phyloP scores from a whole-genome alignment of 2,888 invertebrate genomes.

The Trichogramma evanescens region DNA sequence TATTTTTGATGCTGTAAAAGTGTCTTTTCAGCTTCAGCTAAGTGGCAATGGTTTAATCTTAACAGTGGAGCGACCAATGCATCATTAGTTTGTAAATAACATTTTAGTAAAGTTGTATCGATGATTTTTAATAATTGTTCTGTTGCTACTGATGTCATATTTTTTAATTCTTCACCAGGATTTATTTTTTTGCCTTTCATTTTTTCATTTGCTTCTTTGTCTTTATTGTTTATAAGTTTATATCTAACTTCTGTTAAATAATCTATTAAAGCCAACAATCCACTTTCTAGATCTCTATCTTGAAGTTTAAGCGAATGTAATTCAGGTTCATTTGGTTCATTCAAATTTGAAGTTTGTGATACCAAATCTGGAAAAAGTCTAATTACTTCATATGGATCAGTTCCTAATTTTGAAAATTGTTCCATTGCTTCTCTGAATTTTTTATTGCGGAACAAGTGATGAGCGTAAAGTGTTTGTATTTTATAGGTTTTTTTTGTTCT shows the following conservation, averaged over 20 bases:
- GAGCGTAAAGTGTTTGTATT: slow-evolving; percentile 85
- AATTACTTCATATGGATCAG: slow-evolving; percentile 93
- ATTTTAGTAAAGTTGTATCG: slow-evolving; percentile 93
- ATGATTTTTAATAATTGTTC: slow-evolving; percentile 80
- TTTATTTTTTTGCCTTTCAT: slow-evolving; percentile 29
- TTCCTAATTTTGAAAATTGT: slow-evolving; percentile 80
- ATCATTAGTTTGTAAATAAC: slow-evolving; percentile 96
- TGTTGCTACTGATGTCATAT: slow-evolving; percentile 48
- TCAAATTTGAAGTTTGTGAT: slow-evolving; percentile 51
- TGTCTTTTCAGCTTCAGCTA: slow-evolving; percentile 88
- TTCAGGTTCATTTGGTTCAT: slow-evolving; percentile 42
- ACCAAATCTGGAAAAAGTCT: slow-evolving; percentile 86
- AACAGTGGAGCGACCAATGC: slow-evolving; percentile 86
- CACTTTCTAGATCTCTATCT: slow-evolving; percentile 80
- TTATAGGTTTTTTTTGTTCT: slow-evolving; percentile 75
- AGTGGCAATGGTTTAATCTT: slow-evolving; percentile 83
- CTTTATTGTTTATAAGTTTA: slow-evolving; percentile 50
- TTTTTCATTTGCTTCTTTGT: slow-evolving; percentile 32
- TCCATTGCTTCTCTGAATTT: slow-evolving; percentile 86
- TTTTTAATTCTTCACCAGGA: slow-evolving; percentile 41
- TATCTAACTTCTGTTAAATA: slow-evolving; percentile 75
- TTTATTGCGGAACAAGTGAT: slow-evolving; percentile 83
- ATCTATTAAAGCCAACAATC: slow-evolving; percentile 79
- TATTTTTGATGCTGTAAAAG: slow-evolving; percentile 80
- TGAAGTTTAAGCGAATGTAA: slow-evolving; percentile 59